These are phyloP conservation scores for Poecilia picta DNA, from an alignment of 2,797 vertebrate genomes.

Conservation along the genomic window DNA sequence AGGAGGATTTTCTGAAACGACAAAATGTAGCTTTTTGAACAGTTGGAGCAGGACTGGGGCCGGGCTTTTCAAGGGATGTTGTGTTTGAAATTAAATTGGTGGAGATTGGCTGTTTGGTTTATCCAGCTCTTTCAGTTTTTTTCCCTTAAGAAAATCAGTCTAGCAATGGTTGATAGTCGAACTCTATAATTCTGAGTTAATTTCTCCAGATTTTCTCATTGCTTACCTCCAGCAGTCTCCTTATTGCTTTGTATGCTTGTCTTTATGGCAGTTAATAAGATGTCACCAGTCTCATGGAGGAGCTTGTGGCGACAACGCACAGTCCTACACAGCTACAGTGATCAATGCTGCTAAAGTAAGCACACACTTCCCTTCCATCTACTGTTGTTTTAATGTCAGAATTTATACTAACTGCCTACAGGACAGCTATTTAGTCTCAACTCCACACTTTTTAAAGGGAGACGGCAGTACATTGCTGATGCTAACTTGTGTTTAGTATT, in stretches of 20 bases:
- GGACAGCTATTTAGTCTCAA: neutral
- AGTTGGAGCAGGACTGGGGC: conserved; percentile 39
- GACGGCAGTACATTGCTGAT: neutral
- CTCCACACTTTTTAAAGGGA: neutral
- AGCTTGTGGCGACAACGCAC: conserved; percentile 96
- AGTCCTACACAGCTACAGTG: conserved; percentile 98
- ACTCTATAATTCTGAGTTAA: conserved; percentile 20
- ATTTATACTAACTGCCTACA: neutral
- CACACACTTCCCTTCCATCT: neutral
- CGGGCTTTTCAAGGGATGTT: conserved; percentile 42
- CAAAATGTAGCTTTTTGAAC: conserved; percentile 45
- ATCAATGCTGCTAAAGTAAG: conserved; percentile 99
- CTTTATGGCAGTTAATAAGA: conserved; percentile 88
- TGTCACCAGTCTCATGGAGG: conserved; percentile 98
- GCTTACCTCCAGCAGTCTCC: neutral
- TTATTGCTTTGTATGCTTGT: conserved; percentile 8
- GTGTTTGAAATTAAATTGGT: conserved; percentile 53
- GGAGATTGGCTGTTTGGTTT: conserved; percentile 44
- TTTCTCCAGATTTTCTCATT: conserved; percentile 8
- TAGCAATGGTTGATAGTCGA: conserved; percentile 30
- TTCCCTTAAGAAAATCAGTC: conserved; percentile 39
- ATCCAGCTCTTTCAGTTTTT: conserved; percentile 10
- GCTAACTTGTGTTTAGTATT: neutral
- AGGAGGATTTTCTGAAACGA: conserved; percentile 69
- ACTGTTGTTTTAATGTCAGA: neutral